A percentile compares a stretch with the other conserved stretches of the same genome.
Conservation (phyloP, 2,888 invertebrate genomes). For the Gnatocerus cornutus region DNA sequence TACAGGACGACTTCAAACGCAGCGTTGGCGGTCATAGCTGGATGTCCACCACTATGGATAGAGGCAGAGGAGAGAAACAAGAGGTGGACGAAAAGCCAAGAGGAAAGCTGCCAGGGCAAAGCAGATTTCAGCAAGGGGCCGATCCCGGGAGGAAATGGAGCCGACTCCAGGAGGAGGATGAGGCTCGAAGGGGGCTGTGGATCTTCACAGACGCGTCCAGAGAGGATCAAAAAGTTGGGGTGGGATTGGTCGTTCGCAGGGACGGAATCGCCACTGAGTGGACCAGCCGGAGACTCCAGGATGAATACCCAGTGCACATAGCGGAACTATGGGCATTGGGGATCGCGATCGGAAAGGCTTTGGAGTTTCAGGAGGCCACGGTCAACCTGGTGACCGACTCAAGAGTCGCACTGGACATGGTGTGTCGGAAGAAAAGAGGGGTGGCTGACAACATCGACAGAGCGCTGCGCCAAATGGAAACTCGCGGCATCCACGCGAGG, state of each 20-base stretch:
- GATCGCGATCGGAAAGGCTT: no score
- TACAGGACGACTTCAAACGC: no score
- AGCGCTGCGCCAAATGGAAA: background rate
- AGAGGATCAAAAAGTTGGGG: slow-evolving; percentile 45
- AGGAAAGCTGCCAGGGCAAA: no score
- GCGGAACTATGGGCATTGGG: no score
- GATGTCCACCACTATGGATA: no score
- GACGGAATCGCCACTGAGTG: no score
- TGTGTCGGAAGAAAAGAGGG: slow-evolving; percentile 16
- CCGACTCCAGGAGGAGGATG: background rate
- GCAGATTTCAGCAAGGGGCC: no score
- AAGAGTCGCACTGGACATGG: slow-evolving; percentile 37
- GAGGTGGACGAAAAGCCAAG: no score
- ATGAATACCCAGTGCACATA: no score
- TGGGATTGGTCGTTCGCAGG: slow-evolving; percentile 25
- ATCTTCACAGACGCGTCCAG: slow-evolving; percentile 17
- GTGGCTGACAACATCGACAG: slow-evolving; percentile 10
- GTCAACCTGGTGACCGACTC: slow-evolving; percentile 41
- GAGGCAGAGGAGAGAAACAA: no score
- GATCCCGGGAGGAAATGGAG: slow-evolving; percentile 15
- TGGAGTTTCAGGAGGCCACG: background rate
- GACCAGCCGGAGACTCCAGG: no score
- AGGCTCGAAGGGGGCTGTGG: slow-evolving; percentile 29
- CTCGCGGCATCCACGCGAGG: background rate
- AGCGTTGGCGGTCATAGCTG: no score